These are phyloP conservation scores for Micropoecilia bifurca DNA, from an alignment of 2,797 vertebrate genomes.

Conservation along the genomic window DNA sequence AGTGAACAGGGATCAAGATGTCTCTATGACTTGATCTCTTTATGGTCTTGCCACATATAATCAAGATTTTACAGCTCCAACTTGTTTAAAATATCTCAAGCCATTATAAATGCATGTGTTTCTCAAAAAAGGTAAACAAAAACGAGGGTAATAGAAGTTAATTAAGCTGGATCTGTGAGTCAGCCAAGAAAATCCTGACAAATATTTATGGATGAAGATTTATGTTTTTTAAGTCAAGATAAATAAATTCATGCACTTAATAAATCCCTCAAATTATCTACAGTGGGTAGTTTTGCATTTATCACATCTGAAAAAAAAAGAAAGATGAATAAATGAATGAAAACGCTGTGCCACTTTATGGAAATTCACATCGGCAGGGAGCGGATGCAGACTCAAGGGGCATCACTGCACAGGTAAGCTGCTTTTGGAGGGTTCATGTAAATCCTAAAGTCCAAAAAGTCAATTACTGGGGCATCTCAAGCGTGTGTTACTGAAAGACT, in stretches of 20 bases:
- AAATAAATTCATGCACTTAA: constrained; percentile 71
- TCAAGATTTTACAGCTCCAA: neutral
- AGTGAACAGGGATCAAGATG: constrained; percentile 13
- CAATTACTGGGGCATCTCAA: constrained; percentile 87
- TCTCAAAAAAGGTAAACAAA: constrained; percentile 1
- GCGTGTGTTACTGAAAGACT: constrained; percentile 86
- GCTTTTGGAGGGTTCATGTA: constrained; percentile 85
- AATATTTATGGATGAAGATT: constrained; percentile 43
- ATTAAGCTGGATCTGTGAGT: neutral
- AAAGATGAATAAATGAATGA: constrained; percentile 17
- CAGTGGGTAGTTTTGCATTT: constrained; percentile 74
- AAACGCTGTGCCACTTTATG: constrained; percentile 70
- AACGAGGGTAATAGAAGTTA: neutral
- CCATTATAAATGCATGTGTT: neutral
- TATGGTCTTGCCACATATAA: neutral
- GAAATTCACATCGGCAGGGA: constrained; percentile 77
- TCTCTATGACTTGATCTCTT: neutral
- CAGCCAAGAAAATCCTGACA: constrained; percentile 39
- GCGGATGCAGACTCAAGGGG: constrained; percentile 75
- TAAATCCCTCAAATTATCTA: constrained; percentile 79
- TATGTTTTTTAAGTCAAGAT: constrained; percentile 65
- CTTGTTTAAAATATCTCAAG: neutral
- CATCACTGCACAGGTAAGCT: constrained; percentile 84
- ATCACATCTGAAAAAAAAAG: constrained; percentile 42
- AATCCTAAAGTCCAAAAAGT: constrained; percentile 86